Percentiles rank a stretch among this genome's conserved stretches.
These are phyloP conservation scores for Gopherus flavomarginatus DNA, from an alignment of 2,113 vertebrate genomes.

Conservation along the genomic window DNA sequence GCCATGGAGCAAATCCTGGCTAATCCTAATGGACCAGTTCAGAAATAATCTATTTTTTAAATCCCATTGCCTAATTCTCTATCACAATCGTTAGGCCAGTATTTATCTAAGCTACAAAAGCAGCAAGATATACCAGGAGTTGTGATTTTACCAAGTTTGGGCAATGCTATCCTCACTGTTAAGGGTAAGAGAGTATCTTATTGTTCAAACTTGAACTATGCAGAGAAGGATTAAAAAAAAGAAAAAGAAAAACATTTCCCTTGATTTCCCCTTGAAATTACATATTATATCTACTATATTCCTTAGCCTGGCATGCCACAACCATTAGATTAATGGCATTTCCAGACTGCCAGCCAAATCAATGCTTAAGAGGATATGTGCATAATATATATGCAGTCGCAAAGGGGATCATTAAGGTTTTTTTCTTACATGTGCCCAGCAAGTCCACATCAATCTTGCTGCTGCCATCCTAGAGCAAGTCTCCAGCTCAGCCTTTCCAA, in stretches of 20 bases:
- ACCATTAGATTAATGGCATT: neutral
- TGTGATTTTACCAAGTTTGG: neutral
- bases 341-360: neutral
- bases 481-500: neutral
- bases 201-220: slow-evolving; percentile 36
- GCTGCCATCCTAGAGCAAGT: neutral
- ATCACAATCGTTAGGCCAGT: slow-evolving; percentile 22
- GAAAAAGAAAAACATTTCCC: neutral
- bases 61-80: slow-evolving; percentile 63
- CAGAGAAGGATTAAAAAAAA: neutral
- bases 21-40: slow-evolving; percentile 69
- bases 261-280: slow-evolving; percentile 27
- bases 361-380: neutral
- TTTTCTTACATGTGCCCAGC: neutral
- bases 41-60: slow-evolving; percentile 67
- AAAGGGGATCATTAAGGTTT: neutral
- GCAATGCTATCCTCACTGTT: neutral
- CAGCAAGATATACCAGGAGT: slow-evolving; percentile 15
- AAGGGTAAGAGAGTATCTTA: slow-evolving; percentile 32
- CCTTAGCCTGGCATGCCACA: neutral
- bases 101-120: neutral
- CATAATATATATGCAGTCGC: neutral
- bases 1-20: slow-evolving; percentile 73
- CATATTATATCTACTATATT: neutral
- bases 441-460: neutral